phyloP scores from a whole-genome alignment of 2,888 invertebrate genomes.

The Drosophila tanythrix region DNA sequence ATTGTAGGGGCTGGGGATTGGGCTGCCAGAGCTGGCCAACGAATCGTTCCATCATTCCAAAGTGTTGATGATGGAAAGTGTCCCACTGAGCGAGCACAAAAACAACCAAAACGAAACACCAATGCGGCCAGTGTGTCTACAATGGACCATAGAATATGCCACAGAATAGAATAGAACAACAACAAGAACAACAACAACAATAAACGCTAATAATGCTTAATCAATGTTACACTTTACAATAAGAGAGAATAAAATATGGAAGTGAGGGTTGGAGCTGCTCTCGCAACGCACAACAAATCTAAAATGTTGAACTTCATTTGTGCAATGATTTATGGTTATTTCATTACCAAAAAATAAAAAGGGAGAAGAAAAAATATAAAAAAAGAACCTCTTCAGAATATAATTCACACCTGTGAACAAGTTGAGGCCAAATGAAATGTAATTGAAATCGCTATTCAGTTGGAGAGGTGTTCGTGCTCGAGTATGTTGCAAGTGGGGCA shows the following conservation, averaged over 20 bases:
- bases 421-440: slow-evolving; percentile 61
- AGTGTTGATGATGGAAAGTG: slow-evolving; percentile 78
- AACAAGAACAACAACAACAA: slow-evolving; percentile 63
- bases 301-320: slow-evolving; percentile 70
- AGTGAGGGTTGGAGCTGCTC: slow-evolving; percentile 28
- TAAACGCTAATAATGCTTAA: slow-evolving; percentile 82
- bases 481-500: slow-evolving; percentile 40
- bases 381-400: slow-evolving; percentile 33
- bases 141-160: slow-evolving; percentile 42
- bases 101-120: slow-evolving; percentile 36
- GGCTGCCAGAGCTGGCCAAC: slow-evolving; percentile 57
- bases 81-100: slow-evolving; percentile 72
- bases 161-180: slow-evolving; percentile 46
- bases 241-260: slow-evolving; percentile 49
- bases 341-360: slow-evolving; percentile 55
- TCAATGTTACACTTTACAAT: slow-evolving; percentile 83
- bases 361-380: slow-evolving; percentile 4
- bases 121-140: slow-evolving; percentile 51
- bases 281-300: slow-evolving; percentile 20
- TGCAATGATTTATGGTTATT: slow-evolving; percentile 73
- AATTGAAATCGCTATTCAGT: slow-evolving; percentile 58
- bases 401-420: slow-evolving; percentile 76
- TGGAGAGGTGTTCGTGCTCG: slow-evolving; percentile 8
- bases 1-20: slow-evolving; percentile 30
- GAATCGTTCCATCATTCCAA: slow-evolving; percentile 75